Conservation (phyloP, 2,113 vertebrate genomes). For the Forbesichthys papilliferus region DNA sequence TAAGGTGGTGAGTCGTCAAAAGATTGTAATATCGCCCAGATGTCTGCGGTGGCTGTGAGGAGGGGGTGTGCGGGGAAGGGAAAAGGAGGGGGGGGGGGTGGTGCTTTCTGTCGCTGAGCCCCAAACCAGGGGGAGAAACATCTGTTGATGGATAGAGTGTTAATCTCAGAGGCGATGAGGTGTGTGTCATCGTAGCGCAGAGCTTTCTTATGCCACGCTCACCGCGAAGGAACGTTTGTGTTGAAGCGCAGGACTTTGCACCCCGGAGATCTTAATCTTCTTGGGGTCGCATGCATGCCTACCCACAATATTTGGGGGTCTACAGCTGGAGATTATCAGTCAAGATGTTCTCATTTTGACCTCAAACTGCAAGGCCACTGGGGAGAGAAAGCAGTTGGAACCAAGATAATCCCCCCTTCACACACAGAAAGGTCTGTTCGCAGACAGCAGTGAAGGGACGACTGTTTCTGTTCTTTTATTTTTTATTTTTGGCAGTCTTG, state of each 20-base stretch:
- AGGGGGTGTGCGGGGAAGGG: conserved; percentile 13
- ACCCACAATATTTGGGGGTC: not conserved
- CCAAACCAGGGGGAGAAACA: conserved; percentile 55
- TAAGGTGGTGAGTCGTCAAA: conserved; percentile 24
- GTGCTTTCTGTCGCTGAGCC: conserved; percentile 52
- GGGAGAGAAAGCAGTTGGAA: not conserved
- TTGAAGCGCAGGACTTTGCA: conserved; percentile 10
- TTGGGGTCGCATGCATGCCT: conserved; percentile 4
- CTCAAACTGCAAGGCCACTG: not conserved
- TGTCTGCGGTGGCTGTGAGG: conserved; percentile 29
- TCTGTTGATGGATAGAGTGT: conserved; percentile 59
- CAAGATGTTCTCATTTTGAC: not conserved
- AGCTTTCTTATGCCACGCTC: conserved; percentile 27
- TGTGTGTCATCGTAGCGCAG: not conserved
- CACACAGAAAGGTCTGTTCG: too few species aligned
- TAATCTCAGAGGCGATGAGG: conserved; percentile 49
- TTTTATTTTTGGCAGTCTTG: not conserved
- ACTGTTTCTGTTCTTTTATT: not conserved
- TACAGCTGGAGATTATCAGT: conserved; percentile 13
- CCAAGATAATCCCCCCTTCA: not conserved
- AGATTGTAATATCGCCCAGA: conserved; percentile 57
- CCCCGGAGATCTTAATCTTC: conserved; percentile 11
- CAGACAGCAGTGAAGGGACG: too few species aligned
- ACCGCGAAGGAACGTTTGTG: not conserved
- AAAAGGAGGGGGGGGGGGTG: conserved; percentile 39